A percentile compares a stretch with the other conserved stretches of the same genome.
Conservation (phyloP, 2,113 vertebrate genomes). For the Chaetodon auriga region DNA sequence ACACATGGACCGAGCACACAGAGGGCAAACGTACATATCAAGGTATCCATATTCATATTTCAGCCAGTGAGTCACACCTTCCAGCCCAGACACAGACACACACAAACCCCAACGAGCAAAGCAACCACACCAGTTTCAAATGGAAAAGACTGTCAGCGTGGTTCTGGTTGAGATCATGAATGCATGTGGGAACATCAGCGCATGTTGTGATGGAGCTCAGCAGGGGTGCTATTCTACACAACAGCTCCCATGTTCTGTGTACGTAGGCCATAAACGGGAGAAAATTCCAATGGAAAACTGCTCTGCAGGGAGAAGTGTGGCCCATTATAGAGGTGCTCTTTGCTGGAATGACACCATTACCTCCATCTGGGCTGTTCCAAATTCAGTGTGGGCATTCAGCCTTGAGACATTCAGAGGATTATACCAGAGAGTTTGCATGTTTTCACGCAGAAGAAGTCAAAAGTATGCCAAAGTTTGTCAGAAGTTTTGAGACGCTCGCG, state of each 20-base stretch:
- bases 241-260: conserved; percentile 31
- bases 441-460: not conserved
- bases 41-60: conserved; percentile 33
- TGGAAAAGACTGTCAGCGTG: conserved; percentile 49
- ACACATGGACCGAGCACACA: not conserved
- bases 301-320: conserved; percentile 37
- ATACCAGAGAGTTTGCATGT: conserved; percentile 8
- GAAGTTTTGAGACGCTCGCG: not conserved
- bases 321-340: conserved; percentile 21
- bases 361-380: conserved; percentile 9
- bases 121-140: conserved; percentile 37
- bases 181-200: conserved; percentile 39
- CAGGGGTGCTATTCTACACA: conserved; percentile 55
- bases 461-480: not conserved
- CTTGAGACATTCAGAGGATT: conserved; percentile 18
- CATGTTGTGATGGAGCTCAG: conserved; percentile 59
- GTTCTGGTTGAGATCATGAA: conserved; percentile 43
- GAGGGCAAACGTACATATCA: not conserved
- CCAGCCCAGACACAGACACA: conserved; percentile 3
- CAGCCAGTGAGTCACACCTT: conserved; percentile 30
- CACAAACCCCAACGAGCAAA: conserved; percentile 10
- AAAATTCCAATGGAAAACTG: conserved; percentile 32
- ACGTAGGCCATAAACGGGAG: conserved; percentile 26
- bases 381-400: conserved; percentile 23
- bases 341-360: conserved; percentile 41